These are phyloP conservation scores for Crocuta crocuta DNA, from an alignment of 2,113 vertebrate species.

Conservation along the genomic window DNA sequence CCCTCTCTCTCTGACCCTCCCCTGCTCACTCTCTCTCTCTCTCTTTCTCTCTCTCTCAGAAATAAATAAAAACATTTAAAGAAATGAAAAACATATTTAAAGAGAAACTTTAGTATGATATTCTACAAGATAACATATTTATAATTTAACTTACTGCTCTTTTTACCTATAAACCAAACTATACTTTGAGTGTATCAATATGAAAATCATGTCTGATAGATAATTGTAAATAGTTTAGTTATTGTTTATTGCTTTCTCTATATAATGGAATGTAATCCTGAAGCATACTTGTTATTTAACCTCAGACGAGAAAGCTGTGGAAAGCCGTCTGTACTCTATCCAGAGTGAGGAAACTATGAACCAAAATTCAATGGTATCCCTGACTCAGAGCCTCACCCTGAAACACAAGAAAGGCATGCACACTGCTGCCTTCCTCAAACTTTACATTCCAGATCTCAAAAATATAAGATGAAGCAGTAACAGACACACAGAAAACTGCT, in stretches of 20 bases:
- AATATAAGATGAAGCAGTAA: neutral
- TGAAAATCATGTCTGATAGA: neutral
- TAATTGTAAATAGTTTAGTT: slow-evolving; percentile 10
- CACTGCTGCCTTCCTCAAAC: neutral
- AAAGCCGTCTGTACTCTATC: neutral
- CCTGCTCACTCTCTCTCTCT: too few species aligned
- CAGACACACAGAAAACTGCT: neutral
- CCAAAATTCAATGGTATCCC: neutral
- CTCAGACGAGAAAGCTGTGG: neutral
- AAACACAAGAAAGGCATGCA: neutral
- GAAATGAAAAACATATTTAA: too few species aligned
- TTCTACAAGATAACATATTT: neutral
- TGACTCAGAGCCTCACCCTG: neutral
- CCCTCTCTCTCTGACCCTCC: too few species aligned
- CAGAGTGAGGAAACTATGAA: neutral
- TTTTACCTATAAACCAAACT: neutral
- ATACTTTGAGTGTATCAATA: neutral
- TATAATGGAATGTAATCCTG: neutral
- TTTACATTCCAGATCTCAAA: neutral
- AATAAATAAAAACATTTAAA: too few species aligned
- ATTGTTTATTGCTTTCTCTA: slow-evolving; percentile 45
- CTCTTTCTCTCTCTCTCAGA: too few species aligned
- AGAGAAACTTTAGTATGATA: neutral
- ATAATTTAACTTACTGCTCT: neutral
- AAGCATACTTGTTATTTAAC: neutral